These are phyloP conservation scores for Mimas tiliae DNA, from an alignment of 2,888 invertebrate genomes.

Conservation along the genomic window DNA sequence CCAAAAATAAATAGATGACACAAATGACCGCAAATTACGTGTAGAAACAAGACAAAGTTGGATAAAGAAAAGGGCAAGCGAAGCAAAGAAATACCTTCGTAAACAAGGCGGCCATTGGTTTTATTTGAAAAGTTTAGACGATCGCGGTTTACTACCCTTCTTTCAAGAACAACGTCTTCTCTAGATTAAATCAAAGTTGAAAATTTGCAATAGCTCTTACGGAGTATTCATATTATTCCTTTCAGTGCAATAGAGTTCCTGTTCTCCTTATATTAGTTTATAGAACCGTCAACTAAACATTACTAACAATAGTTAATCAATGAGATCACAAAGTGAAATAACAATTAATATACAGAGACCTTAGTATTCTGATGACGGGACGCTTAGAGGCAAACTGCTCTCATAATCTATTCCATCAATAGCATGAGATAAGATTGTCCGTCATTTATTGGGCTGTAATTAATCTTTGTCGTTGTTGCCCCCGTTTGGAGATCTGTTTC, in stretches of 20 bases:
- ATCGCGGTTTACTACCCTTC: constrained; percentile 62
- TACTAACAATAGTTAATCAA: not conserved
- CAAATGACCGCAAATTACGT: constrained; percentile 28
- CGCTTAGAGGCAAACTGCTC: constrained; percentile 52
- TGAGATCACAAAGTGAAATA: constrained; percentile 2
- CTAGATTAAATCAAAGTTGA: constrained; percentile 45
- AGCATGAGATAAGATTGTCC: constrained; percentile 66
- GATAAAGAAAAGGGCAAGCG: constrained; percentile 63
- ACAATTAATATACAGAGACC: constrained; percentile 20
- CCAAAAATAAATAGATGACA: constrained; percentile 20
- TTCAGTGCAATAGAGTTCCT: not conserved
- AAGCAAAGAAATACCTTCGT: constrained; percentile 62
- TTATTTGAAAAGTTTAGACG: constrained; percentile 77
- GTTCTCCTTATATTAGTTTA: constrained; percentile 1
- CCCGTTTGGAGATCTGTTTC: constrained; percentile 61
- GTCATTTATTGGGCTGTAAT: constrained; percentile 72
- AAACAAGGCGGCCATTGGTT: constrained; percentile 73
- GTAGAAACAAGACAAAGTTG: constrained; percentile 60
- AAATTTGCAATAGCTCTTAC: constrained; percentile 41
- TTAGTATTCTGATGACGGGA: constrained; percentile 47
- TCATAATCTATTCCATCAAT: constrained; percentile 64
- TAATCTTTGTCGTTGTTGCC: constrained; percentile 74
- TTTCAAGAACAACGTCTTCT: constrained; percentile 46
- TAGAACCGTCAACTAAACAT: not conserved
- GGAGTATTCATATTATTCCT: constrained; percentile 18